Conservation (phyloP, 2,888 invertebrate species). For the Oxyscelio sp. region DNA sequence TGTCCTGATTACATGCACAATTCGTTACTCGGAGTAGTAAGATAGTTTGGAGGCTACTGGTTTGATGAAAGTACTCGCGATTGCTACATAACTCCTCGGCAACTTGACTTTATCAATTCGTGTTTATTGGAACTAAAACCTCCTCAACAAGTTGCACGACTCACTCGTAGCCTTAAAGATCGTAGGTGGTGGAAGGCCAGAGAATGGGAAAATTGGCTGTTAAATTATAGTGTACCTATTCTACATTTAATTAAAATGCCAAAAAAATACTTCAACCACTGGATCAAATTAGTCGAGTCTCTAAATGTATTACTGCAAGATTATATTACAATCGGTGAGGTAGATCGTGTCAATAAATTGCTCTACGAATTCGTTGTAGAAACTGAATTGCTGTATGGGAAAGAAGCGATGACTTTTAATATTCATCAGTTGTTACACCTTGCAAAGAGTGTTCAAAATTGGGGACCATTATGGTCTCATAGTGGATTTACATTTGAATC, state of each 20-base stretch:
- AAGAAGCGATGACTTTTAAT: no score
- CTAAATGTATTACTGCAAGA: neutral
- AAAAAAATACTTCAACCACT: neutral
- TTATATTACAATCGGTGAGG: neutral
- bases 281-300: neutral
- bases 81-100: slow-evolving; percentile 1
- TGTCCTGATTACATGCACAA: slow-evolving; percentile 60
- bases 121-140: slow-evolving; percentile 7
- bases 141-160: slow-evolving; percentile 24
- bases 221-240: slow-evolving; percentile 48
- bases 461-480: no score
- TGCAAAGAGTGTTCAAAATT: neutral
- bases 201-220: slow-evolving; percentile 20
- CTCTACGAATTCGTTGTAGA: neutral
- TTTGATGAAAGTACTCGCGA: neutral
- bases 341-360: neutral
- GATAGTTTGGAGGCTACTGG: slow-evolving; percentile 37
- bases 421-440: slow-evolving; percentile 5
- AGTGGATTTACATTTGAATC: slow-evolving; percentile 33
- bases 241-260: neutral
- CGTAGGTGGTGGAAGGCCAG: slow-evolving; percentile 22
- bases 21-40: slow-evolving; percentile 25
- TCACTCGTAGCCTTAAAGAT: slow-evolving; percentile 18
- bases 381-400: neutral
- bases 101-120: neutral